Base-by-base conservation (phyloP, 2,797 vertebrate species). In the Gouania willdenowi region DNA sequence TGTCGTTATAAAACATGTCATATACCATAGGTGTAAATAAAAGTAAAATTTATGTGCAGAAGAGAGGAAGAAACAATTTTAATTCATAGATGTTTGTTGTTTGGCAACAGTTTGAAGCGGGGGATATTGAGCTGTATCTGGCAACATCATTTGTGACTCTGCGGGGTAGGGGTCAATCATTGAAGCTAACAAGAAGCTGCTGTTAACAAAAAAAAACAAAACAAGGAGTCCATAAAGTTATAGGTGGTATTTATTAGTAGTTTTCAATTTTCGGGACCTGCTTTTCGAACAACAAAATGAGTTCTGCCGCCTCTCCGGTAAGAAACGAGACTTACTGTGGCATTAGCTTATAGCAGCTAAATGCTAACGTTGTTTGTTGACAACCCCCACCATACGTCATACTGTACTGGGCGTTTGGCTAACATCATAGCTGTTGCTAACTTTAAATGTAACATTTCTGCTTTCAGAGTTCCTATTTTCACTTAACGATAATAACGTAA, bases 301-400 rank as follows among this genome's bases (percentile, higher is more conserved):
- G 59, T 38, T 75, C 77, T 3, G 14, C 43, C 4, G 44, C 30
- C 13, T 25, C 79, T 6, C 52, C 67, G 77, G 84, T 86, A 77
- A 82, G 81, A 2, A 27, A 4, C 6, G 4, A 19, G 6, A 19
- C 4, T 20, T 3, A n/a, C n/a, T n/a, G 19, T 19, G 19, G 5
- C 9, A 6, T 22, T 67, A 51, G 37, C 66, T 14, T 26, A n/a
- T 41, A 69, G 59, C 57, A 4, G 13, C 8, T 5, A 12, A 26
- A 20, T 49, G 81, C 83, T 84, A 80, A 64, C 60, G 26, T 4
- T 33, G 61, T 65, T 70, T 78, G 62, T 71, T 77, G 54, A 76
- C 58, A 67, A 12, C 6, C 17, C 4, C 12, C 14, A 11, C 21
- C 26, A 39, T 23, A 24, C 3, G 11, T 6, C 16, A 4, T 18